Percentiles rank a stretch among this genome's conserved stretches.
phyloP scores from a whole-genome alignment of 53 echinoderm and acorn worm species.

The Zoroaster sp. region DNA sequence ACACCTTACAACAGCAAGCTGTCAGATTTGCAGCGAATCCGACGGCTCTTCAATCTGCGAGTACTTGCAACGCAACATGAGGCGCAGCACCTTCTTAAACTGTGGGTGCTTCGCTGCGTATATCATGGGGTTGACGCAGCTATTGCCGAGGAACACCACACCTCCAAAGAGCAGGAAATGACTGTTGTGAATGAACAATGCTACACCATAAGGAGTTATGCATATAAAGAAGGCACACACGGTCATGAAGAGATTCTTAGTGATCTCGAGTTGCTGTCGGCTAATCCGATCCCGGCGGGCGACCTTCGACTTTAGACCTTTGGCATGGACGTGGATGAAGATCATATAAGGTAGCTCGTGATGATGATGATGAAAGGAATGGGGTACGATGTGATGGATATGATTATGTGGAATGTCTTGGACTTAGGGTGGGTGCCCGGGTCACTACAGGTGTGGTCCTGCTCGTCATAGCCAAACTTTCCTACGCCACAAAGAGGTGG shows the following conservation, averaged over 20 bases:
- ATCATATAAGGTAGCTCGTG: slow-evolving; percentile 50
- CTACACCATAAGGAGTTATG: slow-evolving; percentile 60
- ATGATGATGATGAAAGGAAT: slow-evolving; percentile 60
- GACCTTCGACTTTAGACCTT: background rate
- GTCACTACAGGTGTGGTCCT: slow-evolving; percentile 57
- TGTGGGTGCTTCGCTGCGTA: slow-evolving; percentile 69
- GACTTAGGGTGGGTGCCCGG: slow-evolving; percentile 46
- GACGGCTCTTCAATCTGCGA: slow-evolving; percentile 43
- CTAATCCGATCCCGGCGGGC: slow-evolving; percentile 1
- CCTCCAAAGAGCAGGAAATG: slow-evolving; percentile 51
- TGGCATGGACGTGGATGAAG: slow-evolving; percentile 50
- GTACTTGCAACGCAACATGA: slow-evolving; percentile 18
- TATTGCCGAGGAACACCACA: slow-evolving; percentile 43
- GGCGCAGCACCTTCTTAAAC: slow-evolving; percentile 53
- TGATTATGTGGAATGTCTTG: slow-evolving; percentile 44
- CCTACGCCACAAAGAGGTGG: slow-evolving; percentile 55
- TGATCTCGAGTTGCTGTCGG: slow-evolving; percentile 63
- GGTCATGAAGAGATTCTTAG: slow-evolving; percentile 71
- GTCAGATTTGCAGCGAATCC: background rate
- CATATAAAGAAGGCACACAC: slow-evolving; percentile 59
- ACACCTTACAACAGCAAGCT: background rate
- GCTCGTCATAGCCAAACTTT: slow-evolving; percentile 52
- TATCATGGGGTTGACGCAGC: slow-evolving; percentile 62
- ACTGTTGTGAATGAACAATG: slow-evolving; percentile 48
- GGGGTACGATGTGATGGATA: slow-evolving; percentile 36